phyloP scores from a whole-genome alignment of 2,113 vertebrate genomes.

The Scomber japonicus region DNA sequence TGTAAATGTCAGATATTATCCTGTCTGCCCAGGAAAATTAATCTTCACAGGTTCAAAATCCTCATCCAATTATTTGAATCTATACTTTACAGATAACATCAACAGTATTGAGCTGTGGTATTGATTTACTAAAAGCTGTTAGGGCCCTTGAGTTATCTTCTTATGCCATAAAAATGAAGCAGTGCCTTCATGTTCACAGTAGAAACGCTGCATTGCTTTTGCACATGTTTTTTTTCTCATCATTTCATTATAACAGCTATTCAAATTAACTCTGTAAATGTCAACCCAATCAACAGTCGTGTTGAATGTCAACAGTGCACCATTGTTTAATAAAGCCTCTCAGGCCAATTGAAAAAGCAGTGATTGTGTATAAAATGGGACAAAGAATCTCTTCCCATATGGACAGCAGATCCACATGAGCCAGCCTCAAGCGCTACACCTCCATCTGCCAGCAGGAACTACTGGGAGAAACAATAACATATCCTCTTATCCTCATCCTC shows the following conservation, averaged over 20 bases:
- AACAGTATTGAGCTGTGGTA: neutral
- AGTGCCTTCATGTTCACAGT: neutral
- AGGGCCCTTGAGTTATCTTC: neutral
- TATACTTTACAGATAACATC: neutral
- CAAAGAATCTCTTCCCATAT: slow-evolving; percentile 46
- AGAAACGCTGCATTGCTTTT: neutral
- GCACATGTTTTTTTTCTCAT: neutral
- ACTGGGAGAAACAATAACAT: neutral
- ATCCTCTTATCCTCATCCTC: neutral
- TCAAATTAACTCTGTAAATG: slow-evolving; percentile 58
- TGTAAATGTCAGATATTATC: slow-evolving; percentile 30
- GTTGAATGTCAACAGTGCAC: slow-evolving; percentile 18
- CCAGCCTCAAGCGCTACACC: neutral
- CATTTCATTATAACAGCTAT: slow-evolving; percentile 15
- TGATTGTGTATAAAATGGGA: slow-evolving; percentile 32
- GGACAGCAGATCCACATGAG: slow-evolving; percentile 48
- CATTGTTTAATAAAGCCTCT: slow-evolving; percentile 11
- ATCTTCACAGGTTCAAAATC: neutral
- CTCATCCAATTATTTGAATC: slow-evolving; percentile 3
- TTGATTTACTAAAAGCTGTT: neutral
- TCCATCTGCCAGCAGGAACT: slow-evolving; percentile 5
- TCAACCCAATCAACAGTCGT: slow-evolving; percentile 48
- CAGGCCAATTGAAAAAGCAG: slow-evolving; percentile 23
- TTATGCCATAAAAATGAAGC: neutral
- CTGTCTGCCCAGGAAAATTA: slow-evolving; percentile 18